Evolutionary conservation across 2,797 vertebrate species (phyloP).

Genomic region (Hippoglossus hippoglossus): DNA sequence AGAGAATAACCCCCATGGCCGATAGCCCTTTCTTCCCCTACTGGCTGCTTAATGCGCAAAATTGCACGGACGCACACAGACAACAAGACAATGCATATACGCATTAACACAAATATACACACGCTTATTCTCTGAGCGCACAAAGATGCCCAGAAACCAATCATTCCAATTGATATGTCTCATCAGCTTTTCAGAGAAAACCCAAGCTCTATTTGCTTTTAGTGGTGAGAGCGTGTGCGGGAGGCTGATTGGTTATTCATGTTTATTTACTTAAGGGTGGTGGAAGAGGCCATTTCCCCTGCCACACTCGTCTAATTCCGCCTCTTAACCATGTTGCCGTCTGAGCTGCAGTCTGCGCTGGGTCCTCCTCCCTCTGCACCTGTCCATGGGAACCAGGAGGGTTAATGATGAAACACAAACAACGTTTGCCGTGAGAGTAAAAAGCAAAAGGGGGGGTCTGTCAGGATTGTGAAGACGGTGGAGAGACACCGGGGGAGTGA

Average conservation of each 20-base stretch:
- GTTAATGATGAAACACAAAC: constrained; percentile 80
- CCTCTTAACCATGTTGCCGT: constrained; percentile 61
- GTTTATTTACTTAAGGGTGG: constrained; percentile 77
- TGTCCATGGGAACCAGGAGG: constrained; percentile 65
- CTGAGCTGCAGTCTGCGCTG: constrained; percentile 48
- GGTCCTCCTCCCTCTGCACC: constrained; percentile 54
- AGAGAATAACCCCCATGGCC: constrained; percentile 81
- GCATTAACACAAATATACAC: constrained; percentile 39
- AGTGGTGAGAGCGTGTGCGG: constrained; percentile 29
- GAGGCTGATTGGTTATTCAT: constrained; percentile 70
- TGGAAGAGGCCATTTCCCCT: constrained; percentile 68
- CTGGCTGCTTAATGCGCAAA: constrained; percentile 45
- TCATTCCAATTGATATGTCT: constrained; percentile 61
- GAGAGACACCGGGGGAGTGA: constrained; percentile 43
- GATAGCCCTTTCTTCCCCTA: constrained; percentile 69
- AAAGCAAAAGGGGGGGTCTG: constrained; percentile 37
- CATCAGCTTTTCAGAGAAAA: constrained; percentile 41
- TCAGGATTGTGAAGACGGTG: constrained; percentile 52
- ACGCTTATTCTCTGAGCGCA: constrained; percentile 13
- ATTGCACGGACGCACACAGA: constrained; percentile 35
- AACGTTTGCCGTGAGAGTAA: constrained; percentile 63
- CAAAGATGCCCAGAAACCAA: constrained; percentile 51
- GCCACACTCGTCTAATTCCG: constrained; percentile 50
- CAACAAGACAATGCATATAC: constrained; percentile 32
- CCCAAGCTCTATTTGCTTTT: constrained; percentile 51